These are phyloP conservation scores for Eulemur coronatus DNA, from an alignment of 2,797 vertebrate species.

Conservation along the genomic window DNA sequence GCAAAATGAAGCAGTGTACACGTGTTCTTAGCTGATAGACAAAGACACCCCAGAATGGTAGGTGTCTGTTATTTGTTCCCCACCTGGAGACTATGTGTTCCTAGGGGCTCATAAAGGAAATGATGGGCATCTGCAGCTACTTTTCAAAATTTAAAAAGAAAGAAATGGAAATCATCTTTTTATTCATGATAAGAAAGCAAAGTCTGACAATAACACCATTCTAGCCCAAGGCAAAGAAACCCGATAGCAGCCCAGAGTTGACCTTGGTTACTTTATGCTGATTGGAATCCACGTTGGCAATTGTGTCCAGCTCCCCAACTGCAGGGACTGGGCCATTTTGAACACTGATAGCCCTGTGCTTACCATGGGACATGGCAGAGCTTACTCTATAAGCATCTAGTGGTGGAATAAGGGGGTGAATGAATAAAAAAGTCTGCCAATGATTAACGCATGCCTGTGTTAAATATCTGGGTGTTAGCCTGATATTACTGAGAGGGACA, in stretches of 20 bases:
- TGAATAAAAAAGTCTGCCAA: background rate
- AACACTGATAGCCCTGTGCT: background rate
- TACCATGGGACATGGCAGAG: background rate
- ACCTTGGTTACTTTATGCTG: background rate
- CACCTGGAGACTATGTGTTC: background rate
- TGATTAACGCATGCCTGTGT: background rate
- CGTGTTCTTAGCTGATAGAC: background rate
- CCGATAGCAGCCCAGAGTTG: background rate
- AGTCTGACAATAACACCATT: background rate
- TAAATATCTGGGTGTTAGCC: background rate
- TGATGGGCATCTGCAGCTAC: background rate
- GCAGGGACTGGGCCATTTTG: background rate
- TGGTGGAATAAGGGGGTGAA: background rate
- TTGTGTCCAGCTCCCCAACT: background rate
- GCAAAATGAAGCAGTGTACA: background rate
- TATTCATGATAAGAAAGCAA: background rate
- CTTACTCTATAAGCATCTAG: background rate
- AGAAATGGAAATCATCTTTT: background rate
- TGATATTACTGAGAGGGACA: background rate
- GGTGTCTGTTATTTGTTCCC: background rate
- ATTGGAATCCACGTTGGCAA: background rate
- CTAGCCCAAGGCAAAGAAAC: background rate
- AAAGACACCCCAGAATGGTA: background rate
- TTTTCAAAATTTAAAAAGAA: conserved; percentile 32
- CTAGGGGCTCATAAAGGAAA: background rate